These are phyloP conservation scores for Cossypha heuglini DNA, from an alignment of 2,797 vertebrate species.

Conservation along the genomic window DNA sequence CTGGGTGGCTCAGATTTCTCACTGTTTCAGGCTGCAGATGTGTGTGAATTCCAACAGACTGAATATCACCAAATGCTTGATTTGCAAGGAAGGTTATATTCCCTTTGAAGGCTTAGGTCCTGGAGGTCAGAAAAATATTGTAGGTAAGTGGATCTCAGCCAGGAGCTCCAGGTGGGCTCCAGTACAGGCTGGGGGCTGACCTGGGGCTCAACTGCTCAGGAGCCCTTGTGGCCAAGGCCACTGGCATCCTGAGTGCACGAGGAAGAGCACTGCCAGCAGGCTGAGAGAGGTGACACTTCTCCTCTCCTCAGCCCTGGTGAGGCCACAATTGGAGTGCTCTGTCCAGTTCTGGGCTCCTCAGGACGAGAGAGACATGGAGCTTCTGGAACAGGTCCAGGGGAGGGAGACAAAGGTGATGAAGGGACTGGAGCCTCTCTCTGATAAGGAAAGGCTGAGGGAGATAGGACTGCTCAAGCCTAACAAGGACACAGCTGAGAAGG, in stretches of 20 bases:
- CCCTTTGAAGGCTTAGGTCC: background rate
- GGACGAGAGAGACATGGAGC: background rate
- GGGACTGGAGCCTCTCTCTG: background rate
- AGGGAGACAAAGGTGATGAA: too few relatives aligned
- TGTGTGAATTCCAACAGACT: background rate
- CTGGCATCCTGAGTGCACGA: too few relatives aligned
- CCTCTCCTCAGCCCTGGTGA: background rate
- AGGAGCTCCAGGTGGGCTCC: background rate
- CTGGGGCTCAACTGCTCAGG: background rate
- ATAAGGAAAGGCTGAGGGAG: background rate
- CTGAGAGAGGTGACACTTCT: background rate
- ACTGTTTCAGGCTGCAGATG: background rate
- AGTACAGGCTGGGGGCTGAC: background rate
- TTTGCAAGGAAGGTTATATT: background rate
- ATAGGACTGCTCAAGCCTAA: background rate
- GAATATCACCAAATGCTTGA: background rate
- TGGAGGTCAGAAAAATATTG: background rate
- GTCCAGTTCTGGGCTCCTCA: background rate
- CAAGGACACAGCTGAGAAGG: background rate
- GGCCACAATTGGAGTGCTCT: background rate
- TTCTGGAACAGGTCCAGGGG: background rate
- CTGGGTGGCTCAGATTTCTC: background rate
- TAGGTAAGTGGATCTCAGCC: background rate
- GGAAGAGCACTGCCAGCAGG: rapidly evolving
- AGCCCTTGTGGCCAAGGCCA: background rate